Base-by-base conservation (phyloP, 2,113 vertebrate genomes). In the Zosterops borbonicus region DNA sequence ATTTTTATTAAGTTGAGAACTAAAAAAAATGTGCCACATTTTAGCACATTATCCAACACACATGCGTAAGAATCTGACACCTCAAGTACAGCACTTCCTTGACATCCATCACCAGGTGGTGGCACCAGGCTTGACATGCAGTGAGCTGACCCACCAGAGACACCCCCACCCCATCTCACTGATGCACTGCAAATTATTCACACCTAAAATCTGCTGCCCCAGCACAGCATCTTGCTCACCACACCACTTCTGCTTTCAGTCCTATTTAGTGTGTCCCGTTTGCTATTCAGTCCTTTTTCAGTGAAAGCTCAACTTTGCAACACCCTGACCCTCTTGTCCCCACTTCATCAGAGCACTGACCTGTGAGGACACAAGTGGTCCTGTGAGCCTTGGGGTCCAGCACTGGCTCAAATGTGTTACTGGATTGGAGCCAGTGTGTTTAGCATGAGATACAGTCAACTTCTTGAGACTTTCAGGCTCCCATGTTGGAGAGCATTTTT, bases 101-200 rank as follows among this genome's bases (percentile, higher is more conserved):
- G 49, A 25, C 23, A 47, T 39, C 39, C 29, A 50, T 29, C 65
- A 27, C 47, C 39, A 63, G 47, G 8, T 12, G 13, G 25, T 68
- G 65, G 42, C 60, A 69, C 27, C 20, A 64, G 20, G 56, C 3
- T 79, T n/a, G 58, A 12, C 17, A 16, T 1, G 14, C 39, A 56
- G 24, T 22, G 37, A 70, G 14, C 8, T 67, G 64, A 78, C 89
- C 25, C 42, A 73, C 14, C 46, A 67, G 21, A 55, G 37, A n/a
- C 21, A 67, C 14, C 7, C 0, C 0, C 25, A 39, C 3, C 37
- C 64, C 31, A 23, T 4, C 18, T 28, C 60, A n/a, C 0, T 13
- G 11, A 14, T 11, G 2, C 31, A n/a, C 42, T 16, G 22, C n/a
- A 60, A 35, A 27, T 53, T 18, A 13, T 33, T 46, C 20, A 11